Base-by-base conservation (phyloP, 2,888 invertebrate genomes). In the Sphecodes monilicornis region DNA sequence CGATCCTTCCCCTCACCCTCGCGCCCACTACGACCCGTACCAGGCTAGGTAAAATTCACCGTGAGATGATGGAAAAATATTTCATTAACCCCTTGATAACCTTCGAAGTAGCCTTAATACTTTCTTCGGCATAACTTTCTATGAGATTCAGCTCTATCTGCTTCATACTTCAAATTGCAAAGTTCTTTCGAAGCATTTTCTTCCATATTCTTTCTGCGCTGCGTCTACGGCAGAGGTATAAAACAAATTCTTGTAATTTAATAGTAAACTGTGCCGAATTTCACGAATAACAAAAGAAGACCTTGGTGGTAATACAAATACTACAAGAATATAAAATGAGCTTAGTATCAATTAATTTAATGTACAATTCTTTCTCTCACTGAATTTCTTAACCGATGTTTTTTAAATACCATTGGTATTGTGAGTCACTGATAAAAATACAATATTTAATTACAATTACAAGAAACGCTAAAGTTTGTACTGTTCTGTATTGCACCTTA, bases 1-100 rank as follows among this genome's bases (percentile, higher is more conserved):
- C 54, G 71, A 76, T 39, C 76, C 29, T 39, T 41, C 36, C 36
- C 18, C 8, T 50, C 29, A 41, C 60, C 39, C 39, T 29, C 5
- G 46, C 32, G 39, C 29, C 29, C 54, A 11, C 26, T 22, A 29
- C 54, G 39, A 46, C 71, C 13, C 46, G 32, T 29, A n/a, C 76
- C 74, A 22, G 22, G 66, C 32, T 22, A 66, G 6, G 39, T 36
- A 80, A 84, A 80, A 76, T 83, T 85, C 54, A 70, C 66, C 26
- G 41, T 36, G 80, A 57, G 64, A 66, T 66, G 77, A 39, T 46
- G 43, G 71, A 78, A 82, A 79, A 80, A 80, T 83, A 75, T 87
- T 86, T 87, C 83, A 86, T 87, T 83, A 86, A 86, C 86, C 76
- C 69, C 68, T 80, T 83, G 78, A 86, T 86, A 81, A 83, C 77